phyloP scores from a whole-genome alignment of 2,797 vertebrate species.

The Rhodeus uyekii region DNA sequence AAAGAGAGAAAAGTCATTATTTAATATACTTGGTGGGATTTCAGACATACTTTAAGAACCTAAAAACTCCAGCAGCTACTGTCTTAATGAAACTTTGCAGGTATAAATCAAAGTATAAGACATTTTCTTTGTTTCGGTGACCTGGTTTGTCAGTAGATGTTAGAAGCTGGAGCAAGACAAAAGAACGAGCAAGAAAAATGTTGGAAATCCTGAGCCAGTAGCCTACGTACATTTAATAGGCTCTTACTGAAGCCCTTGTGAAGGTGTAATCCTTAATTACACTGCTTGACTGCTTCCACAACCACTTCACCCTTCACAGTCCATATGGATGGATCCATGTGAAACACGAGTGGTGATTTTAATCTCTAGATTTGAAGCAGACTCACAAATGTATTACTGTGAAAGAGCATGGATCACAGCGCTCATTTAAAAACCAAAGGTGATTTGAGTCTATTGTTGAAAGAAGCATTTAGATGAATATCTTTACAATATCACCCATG shows the following conservation, averaged over 20 bases:
- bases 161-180: slow-evolving; percentile 1
- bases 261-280: slow-evolving; percentile 56
- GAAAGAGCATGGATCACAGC: slow-evolving; percentile 1
- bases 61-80: neutral
- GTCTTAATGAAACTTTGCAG: neutral
- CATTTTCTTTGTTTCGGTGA: neutral
- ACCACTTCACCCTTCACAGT: slow-evolving; percentile 52
- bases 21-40: neutral
- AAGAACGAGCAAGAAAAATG: slow-evolving; percentile 62
- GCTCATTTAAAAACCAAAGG: neutral
- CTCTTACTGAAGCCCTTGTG: slow-evolving; percentile 54
- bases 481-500: neutral
- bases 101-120: slow-evolving; percentile 11
- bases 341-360: slow-evolving; percentile 43
- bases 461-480: slow-evolving; percentile 19
- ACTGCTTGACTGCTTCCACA: slow-evolving; percentile 55
- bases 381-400: slow-evolving; percentile 24
- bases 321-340: slow-evolving; percentile 58
- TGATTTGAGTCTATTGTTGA: neutral
- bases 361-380: slow-evolving; percentile 23
- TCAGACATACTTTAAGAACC: neutral
- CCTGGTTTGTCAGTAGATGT: slow-evolving; percentile 7
- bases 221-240: slow-evolving; percentile 50
- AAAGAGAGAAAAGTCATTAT: neutral
- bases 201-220: slow-evolving; percentile 65